Conservation (phyloP, 1,140 invertebrate species). For the Ericerus pela region DNA sequence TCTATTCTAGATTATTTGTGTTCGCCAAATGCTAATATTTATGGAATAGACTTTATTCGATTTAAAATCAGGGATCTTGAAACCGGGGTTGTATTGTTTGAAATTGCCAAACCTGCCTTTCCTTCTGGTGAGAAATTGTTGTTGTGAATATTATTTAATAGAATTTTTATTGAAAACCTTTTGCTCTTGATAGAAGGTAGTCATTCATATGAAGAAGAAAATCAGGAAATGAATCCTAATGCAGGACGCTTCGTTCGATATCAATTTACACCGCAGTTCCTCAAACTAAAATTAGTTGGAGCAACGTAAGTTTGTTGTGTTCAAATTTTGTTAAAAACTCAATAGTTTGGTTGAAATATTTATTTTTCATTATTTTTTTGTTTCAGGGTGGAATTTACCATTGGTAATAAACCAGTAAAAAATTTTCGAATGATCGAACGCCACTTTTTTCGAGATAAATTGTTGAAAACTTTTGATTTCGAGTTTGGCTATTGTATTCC, state of each 20-base stretch:
- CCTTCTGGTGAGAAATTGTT: slow-evolving; percentile 20
- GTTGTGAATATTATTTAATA: background rate
- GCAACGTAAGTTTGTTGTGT: slow-evolving; percentile 59
- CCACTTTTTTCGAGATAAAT: slow-evolving; percentile 84
- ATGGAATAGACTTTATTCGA: slow-evolving; percentile 93
- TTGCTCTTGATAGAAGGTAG: slow-evolving; percentile 31
- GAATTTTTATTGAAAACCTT: background rate
- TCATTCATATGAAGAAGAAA: slow-evolving; percentile 34
- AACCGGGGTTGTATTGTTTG: slow-evolving; percentile 81
- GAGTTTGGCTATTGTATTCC: slow-evolving; percentile 99
- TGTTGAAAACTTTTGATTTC: slow-evolving; percentile 98
- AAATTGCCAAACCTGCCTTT: slow-evolving; percentile 85
- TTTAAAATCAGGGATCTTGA: slow-evolving; percentile 96
- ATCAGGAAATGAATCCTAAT: slow-evolving; percentile 66
- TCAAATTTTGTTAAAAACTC: slow-evolving; percentile 13
- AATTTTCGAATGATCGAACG: slow-evolving; percentile 98
- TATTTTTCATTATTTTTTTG: slow-evolving; percentile 17
- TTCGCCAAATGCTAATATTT: slow-evolving; percentile 85
- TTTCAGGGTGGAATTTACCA: slow-evolving; percentile 86
- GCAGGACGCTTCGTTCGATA: slow-evolving; percentile 91
- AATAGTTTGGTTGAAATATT: background rate
- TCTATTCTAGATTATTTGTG: slow-evolving; percentile 66
- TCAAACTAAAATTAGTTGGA: slow-evolving; percentile 89
- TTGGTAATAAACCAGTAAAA: slow-evolving; percentile 77
- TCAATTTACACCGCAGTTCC: slow-evolving; percentile 89